Percentiles rank a stretch among this genome's conserved stretches.
phyloP scores from a whole-genome alignment of 2,888 invertebrate species.

The Calliphora vomitoria region DNA sequence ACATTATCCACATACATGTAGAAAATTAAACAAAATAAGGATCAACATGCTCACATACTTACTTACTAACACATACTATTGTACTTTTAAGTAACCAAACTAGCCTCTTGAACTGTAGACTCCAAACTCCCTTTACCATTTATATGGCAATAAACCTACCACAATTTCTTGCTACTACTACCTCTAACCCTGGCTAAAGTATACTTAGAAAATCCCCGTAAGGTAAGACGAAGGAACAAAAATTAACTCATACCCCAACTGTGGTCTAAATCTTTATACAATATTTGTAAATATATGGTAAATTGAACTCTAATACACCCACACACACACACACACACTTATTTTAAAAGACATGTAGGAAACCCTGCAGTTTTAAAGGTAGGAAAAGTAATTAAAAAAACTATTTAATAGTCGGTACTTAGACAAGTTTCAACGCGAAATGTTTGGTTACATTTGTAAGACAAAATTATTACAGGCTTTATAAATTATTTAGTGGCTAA shows the following conservation, averaged over 20 bases:
- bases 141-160: background rate
- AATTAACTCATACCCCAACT: slow-evolving; percentile 53
- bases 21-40: slow-evolving; percentile 51
- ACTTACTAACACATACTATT: background rate
- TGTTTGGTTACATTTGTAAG: no score
- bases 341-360: background rate
- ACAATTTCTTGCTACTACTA: slow-evolving; percentile 26
- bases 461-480: no score
- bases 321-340: slow-evolving; percentile 5
- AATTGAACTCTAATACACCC: slow-evolving; percentile 58
- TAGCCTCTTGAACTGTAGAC: slow-evolving; percentile 72
- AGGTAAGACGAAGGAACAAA: slow-evolving; percentile 41
- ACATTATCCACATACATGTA: background rate
- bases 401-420: no score
- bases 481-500: no score
- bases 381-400: no score
- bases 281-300: slow-evolving; percentile 64
- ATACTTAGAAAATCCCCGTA: slow-evolving; percentile 27
- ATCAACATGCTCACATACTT: slow-evolving; percentile 29
- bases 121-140: slow-evolving; percentile 33
- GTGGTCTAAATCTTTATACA: slow-evolving; percentile 57
- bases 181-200: slow-evolving; percentile 14
- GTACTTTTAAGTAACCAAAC: slow-evolving; percentile 48
- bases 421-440: no score
- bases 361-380: background rate